A percentile compares a stretch with the other conserved stretches of the same genome.
phyloP scores from a whole-genome alignment of 2,113 vertebrate genomes.

The Sphyrna mokarran region DNA sequence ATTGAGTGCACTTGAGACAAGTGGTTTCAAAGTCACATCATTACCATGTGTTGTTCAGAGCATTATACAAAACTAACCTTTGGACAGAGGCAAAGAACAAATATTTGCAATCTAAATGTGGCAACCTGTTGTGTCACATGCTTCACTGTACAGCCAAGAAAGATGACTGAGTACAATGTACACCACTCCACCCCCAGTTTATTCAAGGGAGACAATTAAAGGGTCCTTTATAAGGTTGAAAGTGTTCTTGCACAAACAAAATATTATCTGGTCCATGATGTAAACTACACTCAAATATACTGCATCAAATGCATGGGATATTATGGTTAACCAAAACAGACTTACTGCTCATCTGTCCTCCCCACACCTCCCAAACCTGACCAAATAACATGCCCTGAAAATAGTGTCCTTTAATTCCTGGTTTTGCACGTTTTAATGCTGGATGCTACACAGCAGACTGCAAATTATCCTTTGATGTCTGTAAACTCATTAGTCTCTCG shows the following conservation, averaged over 20 bases:
- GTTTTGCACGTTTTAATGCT: not conserved
- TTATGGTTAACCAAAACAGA: not conserved
- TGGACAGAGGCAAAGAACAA: not conserved
- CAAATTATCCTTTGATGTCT: not conserved
- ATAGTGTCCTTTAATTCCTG: not conserved
- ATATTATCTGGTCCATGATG: not conserved
- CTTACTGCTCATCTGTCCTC: not conserved
- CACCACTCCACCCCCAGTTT: not conserved
- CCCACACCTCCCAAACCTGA: not conserved
- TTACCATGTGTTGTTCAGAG: not conserved
- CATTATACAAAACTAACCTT: not conserved
- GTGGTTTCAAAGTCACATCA: not conserved
- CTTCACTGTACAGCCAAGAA: not conserved
- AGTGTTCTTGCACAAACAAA: not conserved
- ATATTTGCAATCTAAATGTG: not conserved
- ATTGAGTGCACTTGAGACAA: not conserved
- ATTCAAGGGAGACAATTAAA: not conserved
- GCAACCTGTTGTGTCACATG: not conserved
- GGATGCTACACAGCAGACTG: not conserved
- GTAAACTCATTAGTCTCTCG: not conserved
- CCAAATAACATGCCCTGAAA: not conserved
- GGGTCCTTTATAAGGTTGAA: not conserved
- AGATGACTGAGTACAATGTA: not conserved
- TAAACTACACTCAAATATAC: not conserved
- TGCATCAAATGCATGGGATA: not conserved